Evolutionary conservation across 2,113 vertebrate species (phyloP).

Genomic region (Actenoides lindsayi): DNA sequence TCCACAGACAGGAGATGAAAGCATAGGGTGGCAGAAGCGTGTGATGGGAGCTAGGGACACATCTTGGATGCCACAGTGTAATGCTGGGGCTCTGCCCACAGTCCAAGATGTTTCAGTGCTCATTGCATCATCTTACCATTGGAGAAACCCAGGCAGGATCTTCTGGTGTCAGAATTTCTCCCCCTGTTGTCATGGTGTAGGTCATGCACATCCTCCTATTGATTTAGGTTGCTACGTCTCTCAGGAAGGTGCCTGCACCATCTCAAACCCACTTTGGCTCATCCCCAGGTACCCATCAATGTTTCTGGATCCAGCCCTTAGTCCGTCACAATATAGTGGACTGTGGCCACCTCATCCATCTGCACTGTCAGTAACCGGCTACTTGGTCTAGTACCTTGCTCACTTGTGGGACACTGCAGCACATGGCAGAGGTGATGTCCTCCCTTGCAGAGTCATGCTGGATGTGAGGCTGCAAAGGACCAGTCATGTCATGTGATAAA

Average conservation of each 20-base stretch:
- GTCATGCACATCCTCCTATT: neutral
- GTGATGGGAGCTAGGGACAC: neutral
- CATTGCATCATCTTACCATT: neutral
- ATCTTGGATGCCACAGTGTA: neutral
- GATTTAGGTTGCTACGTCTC: neutral
- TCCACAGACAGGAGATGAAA: neutral
- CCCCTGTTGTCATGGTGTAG: neutral
- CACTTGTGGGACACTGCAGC: neutral
- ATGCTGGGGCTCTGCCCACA: neutral
- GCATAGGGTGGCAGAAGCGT: neutral
- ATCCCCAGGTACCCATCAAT: neutral
- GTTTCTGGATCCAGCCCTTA: neutral
- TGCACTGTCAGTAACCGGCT: neutral
- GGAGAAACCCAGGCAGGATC: neutral
- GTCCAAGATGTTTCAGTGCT: neutral
- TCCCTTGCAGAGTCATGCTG: neutral
- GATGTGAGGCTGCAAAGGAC: neutral
- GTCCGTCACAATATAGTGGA: neutral
- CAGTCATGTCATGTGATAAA: neutral
- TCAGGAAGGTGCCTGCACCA: neutral
- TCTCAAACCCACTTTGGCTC: neutral
- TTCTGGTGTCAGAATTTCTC: neutral
- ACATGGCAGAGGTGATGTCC: accelerated
- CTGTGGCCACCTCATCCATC: neutral
- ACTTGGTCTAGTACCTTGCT: neutral